Percentiles rank a stretch among this genome's conserved stretches.
Evolutionary conservation across 2,113 vertebrate genomes (phyloP).

Genomic region (Xiphias gladius): DNA sequence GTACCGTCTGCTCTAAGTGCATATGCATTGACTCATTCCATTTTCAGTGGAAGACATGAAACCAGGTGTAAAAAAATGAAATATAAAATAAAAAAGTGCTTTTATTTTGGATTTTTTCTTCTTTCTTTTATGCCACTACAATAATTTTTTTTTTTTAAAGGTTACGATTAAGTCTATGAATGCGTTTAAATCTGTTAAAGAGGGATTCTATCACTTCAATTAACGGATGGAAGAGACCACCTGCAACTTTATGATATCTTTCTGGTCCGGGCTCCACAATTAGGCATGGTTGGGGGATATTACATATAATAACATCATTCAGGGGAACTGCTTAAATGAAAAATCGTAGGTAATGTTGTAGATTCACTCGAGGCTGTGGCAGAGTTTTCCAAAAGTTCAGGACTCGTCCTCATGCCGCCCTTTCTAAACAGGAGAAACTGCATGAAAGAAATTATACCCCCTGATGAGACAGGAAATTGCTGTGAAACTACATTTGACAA

Average conservation of each 20-base stretch:
- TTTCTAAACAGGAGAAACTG: not conserved
- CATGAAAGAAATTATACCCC: conserved; percentile 21
- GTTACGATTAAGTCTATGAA: no score
- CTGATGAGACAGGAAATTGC: conserved; percentile 34
- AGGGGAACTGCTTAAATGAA: not conserved
- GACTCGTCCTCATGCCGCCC: not conserved
- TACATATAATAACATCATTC: not conserved
- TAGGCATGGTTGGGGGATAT: not conserved
- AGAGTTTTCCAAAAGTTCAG: not conserved
- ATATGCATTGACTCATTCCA: no score
- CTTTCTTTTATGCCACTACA: no score
- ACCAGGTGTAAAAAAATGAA: no score
- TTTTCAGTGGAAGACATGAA: no score
- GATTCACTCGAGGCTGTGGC: not conserved
- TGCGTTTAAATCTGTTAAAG: no score
- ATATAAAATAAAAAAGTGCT: no score
- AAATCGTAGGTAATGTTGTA: not conserved
- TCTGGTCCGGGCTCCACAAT: not conserved
- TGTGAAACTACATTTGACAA: conserved; percentile 52
- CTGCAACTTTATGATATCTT: not conserved
- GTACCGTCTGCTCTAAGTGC: no score
- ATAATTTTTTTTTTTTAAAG: no score
- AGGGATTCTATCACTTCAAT: no score
- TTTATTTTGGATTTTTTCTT: no score
- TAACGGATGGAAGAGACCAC: not conserved